Conservation (phyloP, 2,113 vertebrate genomes). For the Brachyhypopomus gauderio region DNA sequence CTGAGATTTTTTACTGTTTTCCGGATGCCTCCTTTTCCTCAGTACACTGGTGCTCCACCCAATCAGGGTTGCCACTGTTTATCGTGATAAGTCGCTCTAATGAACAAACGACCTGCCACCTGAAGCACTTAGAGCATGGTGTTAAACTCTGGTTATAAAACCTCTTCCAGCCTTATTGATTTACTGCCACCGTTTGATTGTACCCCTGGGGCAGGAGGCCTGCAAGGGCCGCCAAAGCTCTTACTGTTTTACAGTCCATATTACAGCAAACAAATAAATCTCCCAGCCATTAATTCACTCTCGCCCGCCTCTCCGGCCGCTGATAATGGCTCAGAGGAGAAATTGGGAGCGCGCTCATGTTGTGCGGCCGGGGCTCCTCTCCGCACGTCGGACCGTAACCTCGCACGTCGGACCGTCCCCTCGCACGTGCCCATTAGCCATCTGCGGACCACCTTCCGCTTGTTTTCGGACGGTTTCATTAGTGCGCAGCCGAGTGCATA, state of each 20-base stretch:
- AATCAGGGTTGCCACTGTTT: conserved; percentile 77
- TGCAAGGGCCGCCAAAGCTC: conserved; percentile 74
- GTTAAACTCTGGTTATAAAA: conserved; percentile 82
- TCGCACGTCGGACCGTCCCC: conserved; percentile 60
- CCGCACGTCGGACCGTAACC: conserved; percentile 56
- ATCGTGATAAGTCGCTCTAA: conserved; percentile 84
- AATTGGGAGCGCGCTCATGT: conserved; percentile 65
- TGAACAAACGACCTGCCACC: conserved; percentile 85
- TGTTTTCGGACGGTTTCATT: conserved; percentile 68
- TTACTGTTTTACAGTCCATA: conserved; percentile 83
- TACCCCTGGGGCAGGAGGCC: conserved; percentile 77
- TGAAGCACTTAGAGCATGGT: conserved; percentile 79
- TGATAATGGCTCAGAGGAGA: conserved; percentile 64
- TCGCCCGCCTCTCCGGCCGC: conserved; percentile 64
- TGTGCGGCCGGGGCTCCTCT: conserved; percentile 60
- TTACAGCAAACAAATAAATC: conserved; percentile 87
- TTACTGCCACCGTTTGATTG: conserved; percentile 83
- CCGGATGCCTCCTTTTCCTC: conserved; percentile 47
- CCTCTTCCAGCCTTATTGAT: conserved; percentile 83
- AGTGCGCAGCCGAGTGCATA: conserved; percentile 59
- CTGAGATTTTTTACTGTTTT: conserved; percentile 68
- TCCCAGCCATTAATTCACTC: conserved; percentile 78
- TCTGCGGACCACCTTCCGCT: conserved; percentile 67
- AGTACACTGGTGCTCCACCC: conserved; percentile 65
- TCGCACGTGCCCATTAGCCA: conserved; percentile 69